A percentile compares a stretch with the other conserved stretches of the same genome.
Evolutionary conservation across 2,797 vertebrate genomes (phyloP).

Genomic region (Neosilurus mollespiculum): DNA sequence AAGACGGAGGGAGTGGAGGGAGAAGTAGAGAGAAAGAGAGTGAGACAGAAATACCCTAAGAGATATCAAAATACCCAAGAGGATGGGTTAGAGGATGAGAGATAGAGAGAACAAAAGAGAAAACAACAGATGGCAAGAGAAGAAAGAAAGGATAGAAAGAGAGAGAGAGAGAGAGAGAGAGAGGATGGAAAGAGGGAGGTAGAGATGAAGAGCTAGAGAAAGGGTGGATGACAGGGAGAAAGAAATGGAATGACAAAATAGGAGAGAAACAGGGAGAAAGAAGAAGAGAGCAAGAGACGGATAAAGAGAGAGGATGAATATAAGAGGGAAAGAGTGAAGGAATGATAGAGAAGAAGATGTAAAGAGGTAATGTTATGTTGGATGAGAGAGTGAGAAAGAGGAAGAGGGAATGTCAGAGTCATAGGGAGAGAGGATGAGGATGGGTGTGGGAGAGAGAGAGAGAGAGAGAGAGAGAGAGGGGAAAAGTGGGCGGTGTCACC

Average conservation of each 20-base stretch:
- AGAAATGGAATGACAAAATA: neutral
- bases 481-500: slow-evolving; percentile 22
- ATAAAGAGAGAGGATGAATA: neutral
- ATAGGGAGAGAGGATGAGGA: neutral
- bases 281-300: neutral
- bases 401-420: neutral
- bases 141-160: neutral
- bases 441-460: neutral
- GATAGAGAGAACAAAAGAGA: neutral
- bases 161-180: neutral
- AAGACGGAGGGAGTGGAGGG: neutral
- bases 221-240: neutral
- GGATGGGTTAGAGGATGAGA: neutral
- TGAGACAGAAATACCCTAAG: too few species aligned
- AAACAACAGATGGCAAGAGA: neutral
- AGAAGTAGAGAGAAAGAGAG: neutral
- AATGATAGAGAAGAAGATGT: neutral
- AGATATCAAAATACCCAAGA: too few species aligned
- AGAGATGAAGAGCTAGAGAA: too few species aligned
- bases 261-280: neutral
- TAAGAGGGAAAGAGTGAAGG: neutral
- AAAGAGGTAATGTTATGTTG: neutral
- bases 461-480: slow-evolving; percentile 3
- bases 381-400: neutral
- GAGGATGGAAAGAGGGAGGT: neutral